These are phyloP conservation scores for Ooceraea biroi DNA, from an alignment of 1,140 invertebrate species.

Conservation along the genomic window DNA sequence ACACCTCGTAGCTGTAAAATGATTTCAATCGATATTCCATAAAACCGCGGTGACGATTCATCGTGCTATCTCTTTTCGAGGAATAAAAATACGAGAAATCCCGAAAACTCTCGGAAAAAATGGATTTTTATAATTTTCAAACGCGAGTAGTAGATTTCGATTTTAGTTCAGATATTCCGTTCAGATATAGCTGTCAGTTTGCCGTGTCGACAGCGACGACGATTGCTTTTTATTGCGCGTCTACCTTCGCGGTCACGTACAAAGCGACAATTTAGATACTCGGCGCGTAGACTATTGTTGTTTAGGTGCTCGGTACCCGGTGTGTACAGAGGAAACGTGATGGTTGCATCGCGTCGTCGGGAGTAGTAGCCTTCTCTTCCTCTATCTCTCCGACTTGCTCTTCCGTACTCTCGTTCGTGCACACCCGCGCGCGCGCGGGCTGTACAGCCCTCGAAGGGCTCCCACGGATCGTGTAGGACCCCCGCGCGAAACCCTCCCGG, in stretches of 20 bases:
- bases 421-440: background rate
- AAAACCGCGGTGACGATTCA: too few species aligned
- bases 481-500: conserved; percentile 48
- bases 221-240: conserved; percentile 46
- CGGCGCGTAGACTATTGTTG: conserved; percentile 53
- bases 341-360: conserved; percentile 3
- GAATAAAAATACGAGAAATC: too few species aligned
- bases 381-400: too few species aligned
- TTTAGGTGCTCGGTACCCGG: conserved; percentile 16
- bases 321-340: conserved; percentile 54
- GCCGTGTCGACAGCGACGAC: background rate
- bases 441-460: conserved; percentile 54
- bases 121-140: too few species aligned
- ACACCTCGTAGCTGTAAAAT: too few species aligned
- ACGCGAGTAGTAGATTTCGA: too few species aligned
- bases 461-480: conserved; percentile 66
- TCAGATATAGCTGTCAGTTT: background rate
- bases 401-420: background rate
- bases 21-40: too few species aligned
- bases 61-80: too few species aligned
- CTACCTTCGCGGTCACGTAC: conserved; percentile 46
- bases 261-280: conserved; percentile 54
- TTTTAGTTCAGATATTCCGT: background rate
- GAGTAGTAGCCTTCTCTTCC: background rate
- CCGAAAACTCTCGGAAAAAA: too few species aligned